These are phyloP conservation scores for Drosophila sucinea DNA, from an alignment of 1,140 invertebrate genomes.

Conservation along the genomic window DNA sequence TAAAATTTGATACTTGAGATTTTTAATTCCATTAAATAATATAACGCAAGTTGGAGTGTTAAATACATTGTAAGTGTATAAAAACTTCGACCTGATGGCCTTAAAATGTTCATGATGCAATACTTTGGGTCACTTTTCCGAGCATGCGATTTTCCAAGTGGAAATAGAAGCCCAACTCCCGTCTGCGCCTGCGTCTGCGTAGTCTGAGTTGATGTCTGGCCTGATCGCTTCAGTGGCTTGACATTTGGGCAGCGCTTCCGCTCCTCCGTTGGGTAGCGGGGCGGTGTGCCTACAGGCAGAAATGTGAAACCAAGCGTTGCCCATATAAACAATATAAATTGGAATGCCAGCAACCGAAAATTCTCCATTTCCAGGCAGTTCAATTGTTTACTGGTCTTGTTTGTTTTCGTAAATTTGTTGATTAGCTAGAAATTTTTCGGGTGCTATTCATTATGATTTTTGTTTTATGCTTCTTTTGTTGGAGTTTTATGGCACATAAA, in stretches of 20 bases:
- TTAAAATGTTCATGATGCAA: constrained; percentile 38
- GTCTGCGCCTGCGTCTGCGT: background rate
- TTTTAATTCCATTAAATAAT: too few relatives aligned
- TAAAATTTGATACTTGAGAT: too few relatives aligned
- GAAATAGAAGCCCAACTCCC: background rate
- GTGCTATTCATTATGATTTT: constrained; percentile 47
- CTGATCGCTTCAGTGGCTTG: constrained; percentile 55
- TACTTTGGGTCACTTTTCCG: constrained; percentile 63
- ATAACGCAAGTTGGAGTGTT: too few relatives aligned
- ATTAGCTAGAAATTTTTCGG: constrained; percentile 65
- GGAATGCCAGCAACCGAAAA: constrained; percentile 40
- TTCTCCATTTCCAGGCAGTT: constrained; percentile 24
- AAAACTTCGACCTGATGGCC: background rate
- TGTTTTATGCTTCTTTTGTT: constrained; percentile 45
- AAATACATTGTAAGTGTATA: background rate
- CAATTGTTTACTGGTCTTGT: constrained; percentile 32
- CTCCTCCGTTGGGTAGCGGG: constrained; percentile 32
- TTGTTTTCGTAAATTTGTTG: constrained; percentile 58
- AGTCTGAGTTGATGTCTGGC: constrained; percentile 37
- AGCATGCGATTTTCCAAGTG: constrained; percentile 25
- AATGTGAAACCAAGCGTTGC: constrained; percentile 80
- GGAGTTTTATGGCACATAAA: constrained; percentile 34
- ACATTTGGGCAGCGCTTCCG: constrained; percentile 53
- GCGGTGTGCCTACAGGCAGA: constrained; percentile 21
- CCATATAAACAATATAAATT: constrained; percentile 48